Base-by-base conservation (phyloP, 2,888 invertebrate genomes). In the Drosophila sordidapex region DNA sequence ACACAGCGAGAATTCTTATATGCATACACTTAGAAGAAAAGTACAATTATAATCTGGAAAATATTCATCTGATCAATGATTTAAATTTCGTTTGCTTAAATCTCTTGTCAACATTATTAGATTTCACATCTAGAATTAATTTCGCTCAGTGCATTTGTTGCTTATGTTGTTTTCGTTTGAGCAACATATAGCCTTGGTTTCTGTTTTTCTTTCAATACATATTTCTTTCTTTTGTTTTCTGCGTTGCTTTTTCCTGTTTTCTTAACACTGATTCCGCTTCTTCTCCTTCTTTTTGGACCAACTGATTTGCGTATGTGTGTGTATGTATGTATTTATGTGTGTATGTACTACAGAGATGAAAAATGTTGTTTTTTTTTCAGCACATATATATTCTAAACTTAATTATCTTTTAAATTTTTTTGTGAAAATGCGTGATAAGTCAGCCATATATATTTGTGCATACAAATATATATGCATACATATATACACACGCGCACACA, bases 1-100 rank as follows among this genome's bases (percentile, higher is more conserved):
- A 84, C 85, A 82, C 79, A 63, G 87, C 57, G 69, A 70, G 70
- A 76, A 74, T 31, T 46, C 27, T 36, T 33, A 59, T 35, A 21
- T 25, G 27, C 13, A 49, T n/a, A 10, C 52, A 67, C 66, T 25
- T 35, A 38, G 29, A 38, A 36, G 54, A 62, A 52, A 21, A 27
- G 7, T 1, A 21, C 15, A 43, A 35, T 49, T 33, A 15, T 35
- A 25, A 25, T 36, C 6, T 29, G 29, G 11, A 31, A 31, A 52
- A 33, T 25, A 15, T 46, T 15, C 8, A 46, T 46, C 7, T 46
- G 4, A 25, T 25, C 15, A 46, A 25, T 25, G 46, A 46, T 25
- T 43, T 59, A 2, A 18, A 51, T 21, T 31, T 52, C 13, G 7
- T 13, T 52, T n/a, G 29, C 31, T 2, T 51, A n/a, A 18, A 11